Conservation (phyloP, 2,888 invertebrate species). For the Crossocerus cetratus region DNA sequence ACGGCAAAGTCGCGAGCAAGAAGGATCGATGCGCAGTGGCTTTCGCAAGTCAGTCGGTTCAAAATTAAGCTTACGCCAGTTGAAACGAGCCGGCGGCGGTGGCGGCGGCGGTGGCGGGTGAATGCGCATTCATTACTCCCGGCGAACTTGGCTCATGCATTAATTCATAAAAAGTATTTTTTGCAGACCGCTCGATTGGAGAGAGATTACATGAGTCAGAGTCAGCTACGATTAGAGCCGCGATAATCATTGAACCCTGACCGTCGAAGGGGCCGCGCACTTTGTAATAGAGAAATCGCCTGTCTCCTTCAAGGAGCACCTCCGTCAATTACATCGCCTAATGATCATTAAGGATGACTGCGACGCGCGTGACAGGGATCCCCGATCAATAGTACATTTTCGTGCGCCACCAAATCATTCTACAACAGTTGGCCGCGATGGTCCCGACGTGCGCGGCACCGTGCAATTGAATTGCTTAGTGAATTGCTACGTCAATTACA, state of each 20-base stretch:
- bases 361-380: neutral
- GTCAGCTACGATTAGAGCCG: constrained; percentile 22
- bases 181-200: constrained; percentile 8
- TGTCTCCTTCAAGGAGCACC: neutral
- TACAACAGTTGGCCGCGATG: too few species aligned
- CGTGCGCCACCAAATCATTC: too few species aligned
- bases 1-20: neutral
- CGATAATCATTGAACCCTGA: constrained; percentile 20
- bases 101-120: neutral
- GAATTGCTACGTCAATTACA: too few species aligned
- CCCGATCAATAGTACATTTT: neutral
- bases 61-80: constrained; percentile 29
- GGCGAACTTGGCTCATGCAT: constrained; percentile 28
- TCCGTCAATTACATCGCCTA: neutral
- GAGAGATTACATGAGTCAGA: constrained; percentile 26
- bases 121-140: constrained; percentile 22
- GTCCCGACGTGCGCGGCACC: too few species aligned
- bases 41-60: constrained; percentile 28
- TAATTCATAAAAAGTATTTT: constrained; percentile 36
- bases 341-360: neutral
- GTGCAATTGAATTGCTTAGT: too few species aligned
- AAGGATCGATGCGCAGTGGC: neutral
- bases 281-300: neutral
- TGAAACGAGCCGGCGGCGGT: constrained; percentile 5
- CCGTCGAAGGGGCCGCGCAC: neutral